Evolutionary conservation across 1,140 invertebrate genomes (phyloP).

Genomic region (Acromyrmex heyeri): DNA sequence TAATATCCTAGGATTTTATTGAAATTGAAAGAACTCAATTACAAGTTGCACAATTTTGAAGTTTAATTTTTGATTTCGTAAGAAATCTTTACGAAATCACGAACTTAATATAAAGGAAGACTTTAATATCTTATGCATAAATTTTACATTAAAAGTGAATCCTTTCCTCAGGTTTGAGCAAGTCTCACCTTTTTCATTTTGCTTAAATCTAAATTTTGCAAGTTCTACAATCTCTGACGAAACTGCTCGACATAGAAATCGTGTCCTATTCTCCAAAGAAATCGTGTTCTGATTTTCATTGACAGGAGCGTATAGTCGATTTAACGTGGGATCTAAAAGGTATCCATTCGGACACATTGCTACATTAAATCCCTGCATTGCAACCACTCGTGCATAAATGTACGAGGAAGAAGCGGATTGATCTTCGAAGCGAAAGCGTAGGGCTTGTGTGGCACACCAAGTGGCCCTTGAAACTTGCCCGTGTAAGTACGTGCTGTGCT

Average conservation of each 20-base stretch:
- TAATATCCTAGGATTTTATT: too few species aligned
- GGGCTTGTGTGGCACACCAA: constrained; percentile 22
- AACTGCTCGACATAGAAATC: neutral
- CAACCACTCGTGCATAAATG: constrained; percentile 26
- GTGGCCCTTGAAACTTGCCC: constrained; percentile 51
- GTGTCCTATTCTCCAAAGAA: neutral
- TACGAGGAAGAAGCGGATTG: constrained; percentile 29
- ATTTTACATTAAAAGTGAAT: neutral
- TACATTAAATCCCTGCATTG: constrained; percentile 36
- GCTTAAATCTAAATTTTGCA: constrained; percentile 20
- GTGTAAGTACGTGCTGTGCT: constrained; percentile 62
- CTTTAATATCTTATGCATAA: neutral
- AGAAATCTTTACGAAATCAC: neutral
- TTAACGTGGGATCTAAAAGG: constrained; percentile 12
- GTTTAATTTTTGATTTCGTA: constrained; percentile 13
- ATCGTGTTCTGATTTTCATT: neutral
- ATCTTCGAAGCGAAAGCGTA: constrained; percentile 45
- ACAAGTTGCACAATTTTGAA: neutral
- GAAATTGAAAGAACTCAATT: too few species aligned
- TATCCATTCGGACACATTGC: neutral
- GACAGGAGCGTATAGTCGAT: neutral
- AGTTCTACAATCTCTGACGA: neutral
- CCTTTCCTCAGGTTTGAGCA: neutral
- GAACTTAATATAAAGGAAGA: neutral
- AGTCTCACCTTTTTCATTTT: neutral